Evolutionary conservation across 1,140 invertebrate species (phyloP).

Genomic region (Batillaria attramentaria): DNA sequence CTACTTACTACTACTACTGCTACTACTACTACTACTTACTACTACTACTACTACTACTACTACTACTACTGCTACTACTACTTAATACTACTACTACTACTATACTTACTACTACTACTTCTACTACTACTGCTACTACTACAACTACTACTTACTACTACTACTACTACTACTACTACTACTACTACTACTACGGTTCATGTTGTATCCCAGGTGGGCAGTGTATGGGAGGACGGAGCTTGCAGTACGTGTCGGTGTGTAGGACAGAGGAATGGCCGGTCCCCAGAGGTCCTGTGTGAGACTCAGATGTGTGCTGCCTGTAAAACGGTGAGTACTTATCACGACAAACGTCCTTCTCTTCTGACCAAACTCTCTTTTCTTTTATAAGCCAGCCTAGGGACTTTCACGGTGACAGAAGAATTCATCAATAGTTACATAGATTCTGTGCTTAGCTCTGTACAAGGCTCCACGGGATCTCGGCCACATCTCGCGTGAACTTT

Average conservation of each 20-base stretch:
- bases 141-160: too few species aligned
- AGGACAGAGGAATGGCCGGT: conserved; percentile 30
- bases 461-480: not conserved
- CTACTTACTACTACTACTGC: too few species aligned
- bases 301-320: not conserved
- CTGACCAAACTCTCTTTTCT: not conserved
- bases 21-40: too few species aligned
- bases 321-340: conserved; percentile 16
- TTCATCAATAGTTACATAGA: not conserved
- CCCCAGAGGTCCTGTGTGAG: conserved; percentile 8
- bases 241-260: conserved; percentile 50
- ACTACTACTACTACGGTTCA: not conserved
- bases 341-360: not conserved
- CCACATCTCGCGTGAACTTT: conserved; percentile 30
- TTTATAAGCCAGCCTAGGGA: not conserved
- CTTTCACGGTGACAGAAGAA: too few species aligned
- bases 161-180: not conserved
- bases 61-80: not conserved
- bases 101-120: not conserved
- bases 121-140: not conserved
- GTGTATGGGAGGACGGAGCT: conserved; percentile 46
- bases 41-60: not conserved
- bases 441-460: not conserved
- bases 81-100: too few species aligned
- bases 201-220: conserved; percentile 35